phyloP scores from a whole-genome alignment of 35 echinoderm and acorn worm species.

The Strongylocentrotus purpuratus region DNA sequence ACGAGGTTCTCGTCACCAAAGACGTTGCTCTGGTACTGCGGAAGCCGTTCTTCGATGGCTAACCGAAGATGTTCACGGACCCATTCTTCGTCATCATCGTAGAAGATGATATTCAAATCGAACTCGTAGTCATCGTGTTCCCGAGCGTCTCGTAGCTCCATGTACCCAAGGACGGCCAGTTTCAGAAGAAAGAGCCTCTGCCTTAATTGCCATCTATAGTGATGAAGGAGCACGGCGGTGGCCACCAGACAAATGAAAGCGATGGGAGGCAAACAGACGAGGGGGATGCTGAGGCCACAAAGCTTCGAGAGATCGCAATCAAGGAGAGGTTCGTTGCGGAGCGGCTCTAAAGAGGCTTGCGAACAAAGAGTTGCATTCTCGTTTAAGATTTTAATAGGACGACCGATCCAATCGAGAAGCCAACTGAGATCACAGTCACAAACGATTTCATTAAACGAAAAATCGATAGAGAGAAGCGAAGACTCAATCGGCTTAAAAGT shows the following conservation, averaged over 20 bases:
- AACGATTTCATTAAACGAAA: background rate
- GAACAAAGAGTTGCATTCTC: background rate
- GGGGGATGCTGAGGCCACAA: too few relatives aligned
- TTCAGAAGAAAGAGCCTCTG: slow-evolving; percentile 8
- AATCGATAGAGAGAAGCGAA: background rate
- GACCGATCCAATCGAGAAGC: background rate
- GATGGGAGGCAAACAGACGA: too few relatives aligned
- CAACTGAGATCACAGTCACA: slow-evolving; percentile 1
- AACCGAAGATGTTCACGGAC: background rate
- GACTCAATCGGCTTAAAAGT: background rate
- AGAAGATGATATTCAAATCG: slow-evolving; percentile 13
- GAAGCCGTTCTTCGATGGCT: background rate
- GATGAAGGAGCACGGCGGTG: background rate
- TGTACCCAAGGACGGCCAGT: background rate
- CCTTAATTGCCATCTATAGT: background rate
- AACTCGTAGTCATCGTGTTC: background rate
- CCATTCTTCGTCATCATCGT: slow-evolving; percentile 40
- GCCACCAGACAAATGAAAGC: background rate
- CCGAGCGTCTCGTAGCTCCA: background rate
- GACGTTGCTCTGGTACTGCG: background rate
- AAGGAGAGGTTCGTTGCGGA: background rate
- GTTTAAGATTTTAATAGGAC: background rate
- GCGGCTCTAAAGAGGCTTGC: background rate
- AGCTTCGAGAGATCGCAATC: background rate
- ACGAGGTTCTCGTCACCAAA: background rate